Percentiles rank a stretch among this genome's conserved stretches.
Conservation (phyloP, 1,140 invertebrate species). For the Spodoptera frugiperda region DNA sequence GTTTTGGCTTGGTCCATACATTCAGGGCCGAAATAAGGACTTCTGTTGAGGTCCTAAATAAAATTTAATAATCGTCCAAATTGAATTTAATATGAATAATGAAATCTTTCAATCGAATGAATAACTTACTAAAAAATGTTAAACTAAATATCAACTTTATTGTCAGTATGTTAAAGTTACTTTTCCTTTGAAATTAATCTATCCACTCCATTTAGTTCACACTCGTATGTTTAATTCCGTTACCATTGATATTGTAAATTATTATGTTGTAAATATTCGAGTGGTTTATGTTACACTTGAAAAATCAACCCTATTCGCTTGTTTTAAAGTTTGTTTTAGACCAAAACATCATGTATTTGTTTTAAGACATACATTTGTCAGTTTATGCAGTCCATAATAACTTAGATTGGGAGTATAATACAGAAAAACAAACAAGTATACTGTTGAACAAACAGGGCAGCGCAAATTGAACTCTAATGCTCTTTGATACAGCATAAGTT, state of each 20-base stretch:
- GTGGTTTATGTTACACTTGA: conserved; percentile 22
- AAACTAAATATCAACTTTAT: too few relatives aligned
- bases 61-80: too few relatives aligned
- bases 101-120: too few relatives aligned
- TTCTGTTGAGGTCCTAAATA: neutral
- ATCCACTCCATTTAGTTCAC: neutral
- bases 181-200: neutral
- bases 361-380: neutral
- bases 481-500: too few relatives aligned
- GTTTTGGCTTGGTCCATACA: too few relatives aligned
- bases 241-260: conserved; percentile 39
- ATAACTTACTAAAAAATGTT: too few relatives aligned
- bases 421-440: too few relatives aligned
- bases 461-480: too few relatives aligned
- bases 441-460: too few relatives aligned
- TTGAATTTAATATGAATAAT: too few relatives aligned
- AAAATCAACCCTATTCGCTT: conserved; percentile 27
- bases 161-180: neutral
- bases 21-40: neutral
- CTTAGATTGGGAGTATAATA: too few relatives aligned
- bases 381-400: neutral
- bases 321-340: conserved; percentile 18
- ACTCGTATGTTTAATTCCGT: conserved; percentile 29
- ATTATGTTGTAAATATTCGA: conserved; percentile 38
- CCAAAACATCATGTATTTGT: conserved; percentile 25